A percentile compares a stretch with the other conserved stretches of the same genome.
These are phyloP conservation scores for Aegypius monachus DNA, from an alignment of 2,113 vertebrate genomes.

Conservation along the genomic window DNA sequence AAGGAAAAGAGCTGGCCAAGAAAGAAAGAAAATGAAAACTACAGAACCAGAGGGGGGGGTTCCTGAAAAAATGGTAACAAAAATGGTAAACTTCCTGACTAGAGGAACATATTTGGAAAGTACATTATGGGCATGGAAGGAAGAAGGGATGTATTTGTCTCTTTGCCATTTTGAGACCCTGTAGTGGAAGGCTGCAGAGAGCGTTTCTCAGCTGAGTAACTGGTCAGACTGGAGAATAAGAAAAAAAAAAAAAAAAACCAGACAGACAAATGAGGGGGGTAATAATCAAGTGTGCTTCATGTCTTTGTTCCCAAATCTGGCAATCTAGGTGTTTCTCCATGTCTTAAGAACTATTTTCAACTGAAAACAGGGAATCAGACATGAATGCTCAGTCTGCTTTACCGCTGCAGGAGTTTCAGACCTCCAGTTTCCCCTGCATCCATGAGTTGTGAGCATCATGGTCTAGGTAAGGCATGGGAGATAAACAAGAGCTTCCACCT, in stretches of 20 bases:
- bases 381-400: neutral
- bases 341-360: neutral
- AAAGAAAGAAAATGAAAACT: neutral
- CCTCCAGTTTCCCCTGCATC: neutral
- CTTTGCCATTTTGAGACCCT: neutral
- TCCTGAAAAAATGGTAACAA: no score
- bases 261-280: rapidly evolving
- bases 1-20: neutral
- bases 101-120: neutral
- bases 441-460: neutral
- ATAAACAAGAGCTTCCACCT: neutral
- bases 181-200: neutral
- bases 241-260: neutral
- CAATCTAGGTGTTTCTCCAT: neutral
- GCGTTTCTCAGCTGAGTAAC: neutral
- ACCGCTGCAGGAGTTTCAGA: neutral
- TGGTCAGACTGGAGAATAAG: neutral
- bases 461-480: neutral
- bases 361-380: neutral
- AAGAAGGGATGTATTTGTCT: neutral
- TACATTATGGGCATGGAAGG: neutral
- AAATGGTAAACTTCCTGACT: neutral
- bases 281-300: neutral
- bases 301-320: neutral
- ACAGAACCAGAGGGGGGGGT: neutral